A percentile compares a stretch with the other conserved stretches of the same genome.
phyloP scores from a whole-genome alignment of 2,888 invertebrate species.

The Agrilus cyanescens region DNA sequence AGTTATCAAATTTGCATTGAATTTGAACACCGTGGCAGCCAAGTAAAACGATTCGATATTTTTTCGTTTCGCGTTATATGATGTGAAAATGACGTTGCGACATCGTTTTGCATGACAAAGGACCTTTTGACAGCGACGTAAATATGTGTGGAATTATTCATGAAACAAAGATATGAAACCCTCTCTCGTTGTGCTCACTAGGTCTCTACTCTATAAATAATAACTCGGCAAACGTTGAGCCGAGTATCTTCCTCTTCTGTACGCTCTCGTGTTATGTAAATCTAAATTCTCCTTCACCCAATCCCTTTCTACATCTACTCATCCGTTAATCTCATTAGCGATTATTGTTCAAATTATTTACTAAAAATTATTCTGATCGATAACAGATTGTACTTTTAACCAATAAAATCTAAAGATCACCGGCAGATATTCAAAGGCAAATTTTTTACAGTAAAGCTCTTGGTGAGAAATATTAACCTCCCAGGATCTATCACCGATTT shows the following conservation, averaged over 20 bases:
- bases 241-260: too few relatives aligned
- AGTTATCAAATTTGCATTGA: slow-evolving; percentile 19
- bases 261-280: too few relatives aligned
- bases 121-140: slow-evolving; percentile 38
- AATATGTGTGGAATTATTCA: slow-evolving; percentile 41
- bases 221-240: too few relatives aligned
- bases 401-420: too few relatives aligned
- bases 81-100: slow-evolving; percentile 38
- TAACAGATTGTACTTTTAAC: too few relatives aligned
- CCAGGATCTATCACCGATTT: too few relatives aligned
- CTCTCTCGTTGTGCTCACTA: slow-evolving; percentile 5
- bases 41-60: slow-evolving; percentile 24
- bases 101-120: slow-evolving; percentile 40
- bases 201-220: too few relatives aligned
- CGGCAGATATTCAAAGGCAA: too few relatives aligned
- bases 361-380: neutral
- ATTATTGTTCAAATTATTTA: neutral
- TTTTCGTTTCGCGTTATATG: slow-evolving; percentile 33
- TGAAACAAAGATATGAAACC: slow-evolving; percentile 36
- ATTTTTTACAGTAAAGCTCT: too few relatives aligned
- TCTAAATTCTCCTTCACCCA: too few relatives aligned
- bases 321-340: neutral
- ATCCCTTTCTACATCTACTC: neutral
- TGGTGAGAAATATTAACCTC: too few relatives aligned
- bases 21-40: slow-evolving; percentile 16